These are phyloP conservation scores for Campoletis sonorensis DNA, from an alignment of 1,140 invertebrate genomes.

Conservation along the genomic window DNA sequence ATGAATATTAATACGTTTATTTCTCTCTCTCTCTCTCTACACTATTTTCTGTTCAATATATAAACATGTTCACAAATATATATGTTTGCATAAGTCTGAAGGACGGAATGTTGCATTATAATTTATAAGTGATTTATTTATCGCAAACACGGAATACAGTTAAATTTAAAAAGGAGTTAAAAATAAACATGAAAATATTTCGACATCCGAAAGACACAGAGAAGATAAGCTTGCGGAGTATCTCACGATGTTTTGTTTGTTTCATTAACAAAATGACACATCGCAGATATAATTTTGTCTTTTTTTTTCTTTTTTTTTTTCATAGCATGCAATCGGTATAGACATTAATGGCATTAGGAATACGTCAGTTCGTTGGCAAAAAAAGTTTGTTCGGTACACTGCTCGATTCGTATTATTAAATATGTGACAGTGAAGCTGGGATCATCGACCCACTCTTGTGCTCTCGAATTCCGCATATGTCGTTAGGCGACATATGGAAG, in stretches of 20 bases:
- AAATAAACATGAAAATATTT: neutral
- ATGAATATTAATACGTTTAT: conserved; percentile 38
- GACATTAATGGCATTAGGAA: too few species aligned
- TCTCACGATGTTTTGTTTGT: neutral
- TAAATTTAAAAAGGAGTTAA: conserved; percentile 2
- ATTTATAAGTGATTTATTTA: neutral
- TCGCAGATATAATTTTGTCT: too few species aligned
- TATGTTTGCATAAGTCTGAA: neutral
- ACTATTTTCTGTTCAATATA: neutral
- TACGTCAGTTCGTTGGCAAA: too few species aligned
- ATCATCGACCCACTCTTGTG: conserved; percentile 21
- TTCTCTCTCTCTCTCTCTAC: neutral
- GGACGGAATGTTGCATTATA: conserved; percentile 28
- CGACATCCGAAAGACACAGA: neutral
- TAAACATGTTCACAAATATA: neutral
- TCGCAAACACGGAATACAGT: neutral
- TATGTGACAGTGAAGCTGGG: conserved; percentile 1
- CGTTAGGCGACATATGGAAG: conserved; percentile 39
- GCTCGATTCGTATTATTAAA: conserved; percentile 30
- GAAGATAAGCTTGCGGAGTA: neutral
- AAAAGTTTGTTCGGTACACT: conserved; percentile 9
- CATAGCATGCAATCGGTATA: too few species aligned
- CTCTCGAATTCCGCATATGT: conserved; percentile 37
- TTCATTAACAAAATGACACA: too few species aligned
- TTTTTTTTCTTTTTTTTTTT: too few species aligned